Conservation (phyloP, 2,888 invertebrate species). For the Andrena fulva region DNA sequence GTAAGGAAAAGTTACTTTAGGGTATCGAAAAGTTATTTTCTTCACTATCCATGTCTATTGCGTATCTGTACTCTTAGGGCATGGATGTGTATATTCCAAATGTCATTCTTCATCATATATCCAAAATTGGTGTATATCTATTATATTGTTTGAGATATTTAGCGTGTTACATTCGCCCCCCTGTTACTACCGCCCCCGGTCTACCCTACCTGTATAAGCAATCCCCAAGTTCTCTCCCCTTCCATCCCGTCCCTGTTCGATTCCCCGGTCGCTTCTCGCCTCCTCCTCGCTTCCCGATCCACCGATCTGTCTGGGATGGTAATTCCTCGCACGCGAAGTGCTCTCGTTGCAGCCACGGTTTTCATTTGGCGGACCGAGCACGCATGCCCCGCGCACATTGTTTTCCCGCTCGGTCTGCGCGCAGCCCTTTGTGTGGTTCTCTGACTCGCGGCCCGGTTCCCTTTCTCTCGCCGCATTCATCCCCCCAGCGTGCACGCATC, state of each 20-base stretch:
- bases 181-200: too few relatives aligned
- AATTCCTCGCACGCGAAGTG: constrained; percentile 63
- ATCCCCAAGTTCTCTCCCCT: neutral
- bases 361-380: constrained; percentile 48
- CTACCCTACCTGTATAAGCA: neutral
- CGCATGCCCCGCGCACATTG: constrained; percentile 52
- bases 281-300: constrained; percentile 41
- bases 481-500: constrained; percentile 23
- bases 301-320: constrained; percentile 45
- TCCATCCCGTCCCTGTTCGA: neutral
- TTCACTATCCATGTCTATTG: too few relatives aligned
- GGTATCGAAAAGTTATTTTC: too few relatives aligned
- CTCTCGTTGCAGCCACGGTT: constrained; percentile 41
- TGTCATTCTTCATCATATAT: too few relatives aligned
- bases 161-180: too few relatives aligned
- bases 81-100: too few relatives aligned
- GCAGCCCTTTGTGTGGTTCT: constrained; percentile 58
- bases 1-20: too few relatives aligned
- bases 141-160: too few relatives aligned
- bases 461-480: constrained; percentile 25
- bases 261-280: constrained; percentile 1
- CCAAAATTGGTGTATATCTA: too few relatives aligned
- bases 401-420: constrained; percentile 48
- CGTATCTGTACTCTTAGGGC: too few relatives aligned
- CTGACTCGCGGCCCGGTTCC: constrained; percentile 8